These are phyloP conservation scores for Oscheius sp. DNA, from an alignment of 2,888 invertebrate species.

Conservation along the genomic window DNA sequence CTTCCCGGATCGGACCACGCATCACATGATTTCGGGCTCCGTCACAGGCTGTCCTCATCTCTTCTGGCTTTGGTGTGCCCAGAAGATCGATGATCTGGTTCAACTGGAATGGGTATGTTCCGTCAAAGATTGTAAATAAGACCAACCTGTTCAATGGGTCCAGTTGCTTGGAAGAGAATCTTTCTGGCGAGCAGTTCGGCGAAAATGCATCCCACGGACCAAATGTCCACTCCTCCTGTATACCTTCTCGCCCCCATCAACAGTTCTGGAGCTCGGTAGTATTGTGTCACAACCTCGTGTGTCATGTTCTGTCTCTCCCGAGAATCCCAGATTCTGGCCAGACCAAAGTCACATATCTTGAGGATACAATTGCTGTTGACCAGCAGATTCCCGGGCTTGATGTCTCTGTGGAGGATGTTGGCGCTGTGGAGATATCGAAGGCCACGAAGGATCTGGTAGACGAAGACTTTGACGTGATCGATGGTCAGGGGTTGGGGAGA, in stretches of 20 bases:
- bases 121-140: background rate
- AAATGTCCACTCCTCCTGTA: slow-evolving; percentile 94
- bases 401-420: slow-evolving; percentile 96
- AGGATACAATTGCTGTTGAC: slow-evolving; percentile 99
- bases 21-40: slow-evolving; percentile 89
- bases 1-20: slow-evolving; percentile 44
- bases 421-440: slow-evolving; percentile 98
- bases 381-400: slow-evolving; percentile 97
- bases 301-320: slow-evolving; percentile 95
- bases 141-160: slow-evolving; percentile 90
- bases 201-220: slow-evolving; percentile 99
- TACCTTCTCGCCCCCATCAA: slow-evolving; percentile 95
- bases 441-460: slow-evolving; percentile 98
- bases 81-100: slow-evolving; percentile 96
- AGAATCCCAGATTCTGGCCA: slow-evolving; percentile 96
- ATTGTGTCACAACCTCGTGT: slow-evolving; percentile 99
- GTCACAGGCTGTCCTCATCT: slow-evolving; percentile 96
- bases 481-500: slow-evolving; percentile 97
- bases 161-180: slow-evolving; percentile 97
- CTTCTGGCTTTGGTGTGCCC: slow-evolving; percentile 93
- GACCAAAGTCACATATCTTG: slow-evolving; percentile 97
- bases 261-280: slow-evolving; percentile 98
- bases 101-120: slow-evolving; percentile 79
- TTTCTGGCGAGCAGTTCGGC: slow-evolving; percentile 94
- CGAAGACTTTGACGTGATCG: slow-evolving; percentile 99